phyloP scores from a whole-genome alignment of 2,797 vertebrate species.

The Acanthurus leucopareius region DNA sequence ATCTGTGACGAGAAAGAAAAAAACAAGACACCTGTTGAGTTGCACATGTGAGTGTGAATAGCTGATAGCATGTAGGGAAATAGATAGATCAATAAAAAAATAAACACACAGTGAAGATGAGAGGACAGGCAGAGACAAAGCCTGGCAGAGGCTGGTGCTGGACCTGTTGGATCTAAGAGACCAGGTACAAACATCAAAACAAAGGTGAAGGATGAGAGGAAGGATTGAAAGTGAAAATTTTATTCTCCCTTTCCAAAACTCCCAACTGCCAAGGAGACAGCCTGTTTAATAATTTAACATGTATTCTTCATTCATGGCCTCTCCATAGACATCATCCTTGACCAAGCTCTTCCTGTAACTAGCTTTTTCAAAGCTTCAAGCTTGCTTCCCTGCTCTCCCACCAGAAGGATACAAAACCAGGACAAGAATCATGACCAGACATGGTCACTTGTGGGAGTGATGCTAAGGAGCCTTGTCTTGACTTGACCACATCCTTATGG shows the following conservation, averaged over 20 bases:
- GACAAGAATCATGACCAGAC: constrained; percentile 3
- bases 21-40: constrained; percentile 8
- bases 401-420: constrained; percentile 18
- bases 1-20: constrained; percentile 28
- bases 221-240: constrained; percentile 19
- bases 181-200: constrained; percentile 1
- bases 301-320: constrained; percentile 18
- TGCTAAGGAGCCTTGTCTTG: neutral
- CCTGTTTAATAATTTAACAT: constrained; percentile 41
- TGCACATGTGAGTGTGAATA: constrained; percentile 4
- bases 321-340: constrained; percentile 25
- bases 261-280: constrained; percentile 17
- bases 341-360: constrained; percentile 11
- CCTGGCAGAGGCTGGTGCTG: neutral
- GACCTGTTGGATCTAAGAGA: neutral
- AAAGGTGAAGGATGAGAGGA: neutral
- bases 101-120: neutral
- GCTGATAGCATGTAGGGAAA: neutral
- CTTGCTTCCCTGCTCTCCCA: constrained; percentile 3
- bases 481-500: neutral
- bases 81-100: neutral
- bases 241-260: constrained; percentile 8
- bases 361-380: constrained; percentile 17
- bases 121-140: constrained; percentile 1
- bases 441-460: constrained; percentile 1